A percentile compares a stretch with the other conserved stretches of the same genome.
These are phyloP conservation scores for Ctenosaura bakeri DNA, from an alignment of 2,797 vertebrate species.

Conservation along the genomic window DNA sequence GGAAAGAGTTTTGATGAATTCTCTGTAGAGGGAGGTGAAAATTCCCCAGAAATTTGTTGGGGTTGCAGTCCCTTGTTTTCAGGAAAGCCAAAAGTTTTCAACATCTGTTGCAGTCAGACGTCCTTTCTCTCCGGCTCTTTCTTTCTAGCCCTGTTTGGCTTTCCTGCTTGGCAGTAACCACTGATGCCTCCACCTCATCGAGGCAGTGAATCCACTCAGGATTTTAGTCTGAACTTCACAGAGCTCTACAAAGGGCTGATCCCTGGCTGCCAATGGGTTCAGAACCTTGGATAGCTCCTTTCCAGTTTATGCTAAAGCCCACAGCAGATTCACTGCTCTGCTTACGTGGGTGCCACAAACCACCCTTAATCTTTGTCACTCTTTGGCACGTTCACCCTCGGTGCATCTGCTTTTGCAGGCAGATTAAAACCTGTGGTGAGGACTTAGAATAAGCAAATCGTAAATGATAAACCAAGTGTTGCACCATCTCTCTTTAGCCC, in stretches of 20 bases:
- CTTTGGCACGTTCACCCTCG: background rate
- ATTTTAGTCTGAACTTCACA: too few relatives aligned
- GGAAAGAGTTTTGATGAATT: too few relatives aligned
- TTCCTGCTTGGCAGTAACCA: background rate
- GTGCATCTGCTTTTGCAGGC: background rate
- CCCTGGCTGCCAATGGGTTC: too few relatives aligned
- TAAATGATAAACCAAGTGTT: constrained; percentile 4
- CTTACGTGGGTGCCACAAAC: background rate
- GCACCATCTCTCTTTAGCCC: background rate
- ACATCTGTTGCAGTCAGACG: background rate
- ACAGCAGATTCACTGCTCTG: too few relatives aligned
- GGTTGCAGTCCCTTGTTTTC: background rate
- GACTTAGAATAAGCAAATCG: background rate
- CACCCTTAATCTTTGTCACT: background rate
- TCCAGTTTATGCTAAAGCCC: too few relatives aligned
- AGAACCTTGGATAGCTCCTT: too few relatives aligned
- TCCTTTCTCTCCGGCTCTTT: background rate
- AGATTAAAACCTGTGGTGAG: background rate
- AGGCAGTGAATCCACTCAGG: too few relatives aligned
- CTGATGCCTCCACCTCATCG: too few relatives aligned
- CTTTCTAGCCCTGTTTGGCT: background rate
- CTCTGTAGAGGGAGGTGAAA: too few relatives aligned
- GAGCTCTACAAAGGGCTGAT: too few relatives aligned
- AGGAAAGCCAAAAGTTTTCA: background rate
- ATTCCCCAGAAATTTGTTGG: background rate